Base-by-base conservation (phyloP, 92 coral and sea anemone genomes). In the Phenganax marumi region DNA sequence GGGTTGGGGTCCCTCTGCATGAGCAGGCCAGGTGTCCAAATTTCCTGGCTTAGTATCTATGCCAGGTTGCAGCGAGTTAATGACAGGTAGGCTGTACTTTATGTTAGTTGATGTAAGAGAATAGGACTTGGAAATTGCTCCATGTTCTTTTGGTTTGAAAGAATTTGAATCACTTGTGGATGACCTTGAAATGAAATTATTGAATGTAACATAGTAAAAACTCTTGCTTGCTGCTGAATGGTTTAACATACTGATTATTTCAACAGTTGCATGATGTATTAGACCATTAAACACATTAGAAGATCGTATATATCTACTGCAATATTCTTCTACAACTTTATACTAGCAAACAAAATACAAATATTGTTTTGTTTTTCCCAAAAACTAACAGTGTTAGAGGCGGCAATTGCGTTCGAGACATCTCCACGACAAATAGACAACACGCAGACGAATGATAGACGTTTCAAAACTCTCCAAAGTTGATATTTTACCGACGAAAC, bases 21-120 rank as follows among this genome's bases (percentile, higher is more conserved):
- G 98, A 54, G 98, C 98, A 54, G 98, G 98, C 98, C 98, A 95
- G 23, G 92, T 95, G 78, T 95, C 98, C 62, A 95, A 83, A 3
- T 89, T 91, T 16, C 98, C 98, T 3, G 98, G 91, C 69, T 93
- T 84, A 48, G 98, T 92, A 84, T 95, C 98, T 6, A 91, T 84
- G 68, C 91, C 86, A 8, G 98, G 98, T 92, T 95, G 81, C 10
- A 83, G 25, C 16, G 72, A 10, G 24, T 19, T 75, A 14, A 48
- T 62, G 21, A 75, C 43, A 19, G 58, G 70, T 23, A 53, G 43
- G 50, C 10, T 82, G 77, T 82, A 73, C 10, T 43, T 70, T 26
- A 70, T 66, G 54, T 72, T 53, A 0, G 77, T 81, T 13, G 85
- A 81, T 12, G 77, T 68, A 23, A 81, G 33, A 10, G 77, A 56